Percentiles rank a stretch among this genome's conserved stretches.
These are phyloP conservation scores for Tympanoctomys barrerae DNA, from an alignment of 2,797 vertebrate genomes.

Conservation along the genomic window DNA sequence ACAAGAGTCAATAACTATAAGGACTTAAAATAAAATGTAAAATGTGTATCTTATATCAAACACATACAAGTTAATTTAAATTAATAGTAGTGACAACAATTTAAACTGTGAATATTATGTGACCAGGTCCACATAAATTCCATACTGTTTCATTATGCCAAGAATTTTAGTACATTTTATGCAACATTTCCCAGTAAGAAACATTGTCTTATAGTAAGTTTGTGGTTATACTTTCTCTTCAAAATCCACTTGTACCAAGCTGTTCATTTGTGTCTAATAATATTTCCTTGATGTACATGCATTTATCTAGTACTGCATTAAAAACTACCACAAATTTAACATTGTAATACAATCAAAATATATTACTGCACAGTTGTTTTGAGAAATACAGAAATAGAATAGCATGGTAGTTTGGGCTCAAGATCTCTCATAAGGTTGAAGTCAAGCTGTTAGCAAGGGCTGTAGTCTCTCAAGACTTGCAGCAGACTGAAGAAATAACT, in stretches of 20 bases:
- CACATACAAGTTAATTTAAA: conserved; percentile 4
- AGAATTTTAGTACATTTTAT: neutral
- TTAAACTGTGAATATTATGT: neutral
- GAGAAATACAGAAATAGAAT: neutral
- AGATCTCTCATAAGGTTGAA: neutral
- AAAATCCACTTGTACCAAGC: neutral
- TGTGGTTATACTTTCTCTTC: neutral
- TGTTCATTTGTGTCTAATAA: conserved; percentile 1
- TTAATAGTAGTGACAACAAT: conserved; percentile 37
- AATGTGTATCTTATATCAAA: neutral
- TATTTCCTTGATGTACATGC: neutral
- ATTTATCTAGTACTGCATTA: neutral
- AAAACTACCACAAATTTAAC: neutral
- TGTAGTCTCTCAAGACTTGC: neutral
- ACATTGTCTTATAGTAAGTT: neutral
- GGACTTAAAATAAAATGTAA: neutral
- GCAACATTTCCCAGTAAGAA: neutral
- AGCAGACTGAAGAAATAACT: neutral
- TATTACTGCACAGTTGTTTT: neutral
- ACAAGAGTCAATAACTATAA: neutral
- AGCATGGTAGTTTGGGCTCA: neutral
- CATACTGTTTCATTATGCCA: neutral
- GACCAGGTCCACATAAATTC: neutral
- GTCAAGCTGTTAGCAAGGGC: neutral
- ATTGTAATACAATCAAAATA: conserved; percentile 2